Conservation (phyloP, 2,797 vertebrate genomes). For the Gouania willdenowi region DNA sequence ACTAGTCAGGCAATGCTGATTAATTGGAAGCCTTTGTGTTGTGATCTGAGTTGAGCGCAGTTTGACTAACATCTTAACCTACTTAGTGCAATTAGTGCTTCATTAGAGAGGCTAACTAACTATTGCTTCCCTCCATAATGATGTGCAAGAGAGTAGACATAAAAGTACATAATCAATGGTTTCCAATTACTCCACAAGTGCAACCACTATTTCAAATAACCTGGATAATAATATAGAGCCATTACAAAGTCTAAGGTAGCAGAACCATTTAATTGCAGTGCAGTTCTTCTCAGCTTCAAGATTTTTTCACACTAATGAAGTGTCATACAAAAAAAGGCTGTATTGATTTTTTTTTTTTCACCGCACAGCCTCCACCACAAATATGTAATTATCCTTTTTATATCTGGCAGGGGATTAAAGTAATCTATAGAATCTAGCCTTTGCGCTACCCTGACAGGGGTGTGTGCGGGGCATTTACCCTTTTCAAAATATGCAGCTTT, state of each 20-base stretch:
- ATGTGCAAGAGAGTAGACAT: constrained; percentile 99
- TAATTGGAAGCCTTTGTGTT: constrained; percentile 74
- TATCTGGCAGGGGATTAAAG: constrained; percentile 99
- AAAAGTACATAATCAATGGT: constrained; percentile 99
- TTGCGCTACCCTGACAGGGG: constrained; percentile 97
- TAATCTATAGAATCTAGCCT: constrained; percentile 99
- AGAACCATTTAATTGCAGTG: constrained; percentile 99
- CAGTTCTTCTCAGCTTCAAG: constrained; percentile 96
- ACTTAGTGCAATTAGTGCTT: constrained; percentile 99
- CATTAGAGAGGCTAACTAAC: constrained; percentile 99
- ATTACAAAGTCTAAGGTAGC: constrained; percentile 97
- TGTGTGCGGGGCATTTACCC: constrained; percentile 98
- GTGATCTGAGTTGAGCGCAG: constrained; percentile 90
- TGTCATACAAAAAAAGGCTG: constrained; percentile 98
- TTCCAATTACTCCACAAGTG: constrained; percentile 99
- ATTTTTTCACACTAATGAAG: constrained; percentile 99
- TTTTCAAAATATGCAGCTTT: constrained; percentile 98
- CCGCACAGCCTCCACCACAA: constrained; percentile 99
- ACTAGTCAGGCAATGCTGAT: constrained; percentile 62
- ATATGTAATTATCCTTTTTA: constrained; percentile 99
- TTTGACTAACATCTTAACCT: constrained; percentile 99
- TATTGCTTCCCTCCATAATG: constrained; percentile 98
- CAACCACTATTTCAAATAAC: constrained; percentile 99
- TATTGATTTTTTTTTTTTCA: constrained; percentile 99
- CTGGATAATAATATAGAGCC: constrained; percentile 99